Percentiles rank a stretch among this genome's conserved stretches.
Conservation (phyloP, 2,888 invertebrate species). For the Nycteola revayana region DNA sequence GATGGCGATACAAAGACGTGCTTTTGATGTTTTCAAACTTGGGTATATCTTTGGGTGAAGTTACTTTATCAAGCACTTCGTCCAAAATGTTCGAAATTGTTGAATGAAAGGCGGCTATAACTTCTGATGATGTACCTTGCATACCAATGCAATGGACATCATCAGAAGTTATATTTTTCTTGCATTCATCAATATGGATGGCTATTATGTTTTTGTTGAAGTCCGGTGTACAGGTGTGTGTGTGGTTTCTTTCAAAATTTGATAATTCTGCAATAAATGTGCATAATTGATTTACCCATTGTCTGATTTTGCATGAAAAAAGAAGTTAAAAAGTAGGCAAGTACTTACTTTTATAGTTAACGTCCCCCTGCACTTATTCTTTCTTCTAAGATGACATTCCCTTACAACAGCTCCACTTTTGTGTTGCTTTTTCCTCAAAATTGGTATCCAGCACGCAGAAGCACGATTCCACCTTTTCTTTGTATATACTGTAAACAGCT, state of each 20-base stretch:
- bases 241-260: conserved; percentile 11
- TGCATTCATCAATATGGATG: conserved; percentile 10
- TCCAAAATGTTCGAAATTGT: conserved; percentile 11
- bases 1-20: conserved; percentile 6
- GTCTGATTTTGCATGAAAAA: conserved; percentile 6
- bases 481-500: conserved; percentile 9
- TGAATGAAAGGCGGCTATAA: conserved; percentile 5
- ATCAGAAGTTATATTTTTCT: conserved; percentile 9
- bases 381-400: conserved; percentile 10
- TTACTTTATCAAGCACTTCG: conserved; percentile 7
- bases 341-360: conserved; percentile 4
- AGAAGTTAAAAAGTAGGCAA: conserved; percentile 3
- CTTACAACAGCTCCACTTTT: conserved; percentile 7
- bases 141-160: conserved; percentile 9
- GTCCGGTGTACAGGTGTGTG: conserved; percentile 7
- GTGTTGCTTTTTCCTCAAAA: conserved; percentile 8
- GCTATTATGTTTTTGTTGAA: conserved; percentile 5
- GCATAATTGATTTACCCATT: conserved; percentile 5
- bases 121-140: no score
- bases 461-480: conserved; percentile 10
- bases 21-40: conserved; percentile 7
- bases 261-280: conserved; percentile 6
- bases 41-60: conserved; percentile 4
- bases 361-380: conserved; percentile 8
- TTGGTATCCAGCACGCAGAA: conserved; percentile 10